These are phyloP conservation scores for Enhydra lutris DNA, from an alignment of 2,113 vertebrate genomes.

Conservation along the genomic window DNA sequence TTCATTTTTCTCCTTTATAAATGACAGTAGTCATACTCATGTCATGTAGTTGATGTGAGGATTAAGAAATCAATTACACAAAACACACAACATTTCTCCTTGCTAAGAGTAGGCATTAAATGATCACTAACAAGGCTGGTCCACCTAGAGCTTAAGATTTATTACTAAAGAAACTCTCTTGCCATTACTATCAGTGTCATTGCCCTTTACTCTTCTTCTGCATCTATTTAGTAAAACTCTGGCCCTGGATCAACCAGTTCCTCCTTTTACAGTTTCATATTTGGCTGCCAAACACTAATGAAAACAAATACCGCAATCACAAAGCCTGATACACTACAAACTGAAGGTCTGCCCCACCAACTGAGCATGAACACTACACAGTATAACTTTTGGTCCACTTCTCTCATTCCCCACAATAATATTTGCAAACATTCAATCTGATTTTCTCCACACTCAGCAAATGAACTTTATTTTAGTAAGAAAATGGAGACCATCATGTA, in stretches of 20 bases:
- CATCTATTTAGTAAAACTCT: slow-evolving; percentile 17
- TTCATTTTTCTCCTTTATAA: slow-evolving; percentile 15
- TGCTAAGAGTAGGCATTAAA: background rate
- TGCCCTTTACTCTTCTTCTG: slow-evolving; percentile 27
- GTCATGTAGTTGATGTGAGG: background rate
- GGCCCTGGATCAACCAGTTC: background rate
- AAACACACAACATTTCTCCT: background rate
- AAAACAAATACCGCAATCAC: slow-evolving; percentile 2
- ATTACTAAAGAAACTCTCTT: background rate
- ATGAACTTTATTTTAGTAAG: slow-evolving; percentile 15
- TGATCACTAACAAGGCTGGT: background rate
- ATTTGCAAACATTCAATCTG: slow-evolving; percentile 27
- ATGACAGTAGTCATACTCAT: background rate
- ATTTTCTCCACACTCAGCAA: slow-evolving; percentile 31
- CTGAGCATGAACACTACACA: background rate
- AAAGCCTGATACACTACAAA: slow-evolving; percentile 14
- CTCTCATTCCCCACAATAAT: background rate
- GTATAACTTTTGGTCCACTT: background rate
- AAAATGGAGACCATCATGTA: slow-evolving; percentile 12
- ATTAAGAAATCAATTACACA: background rate
- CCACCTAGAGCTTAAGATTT: background rate
- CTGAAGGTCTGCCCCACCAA: slow-evolving; percentile 28
- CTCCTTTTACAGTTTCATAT: background rate
- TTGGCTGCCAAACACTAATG: background rate
- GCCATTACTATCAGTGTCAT: background rate